A percentile compares a stretch with the other conserved stretches of the same genome.
These are phyloP conservation scores for Salvelinus namaycush DNA, from an alignment of 2,113 vertebrate species.

Conservation along the genomic window DNA sequence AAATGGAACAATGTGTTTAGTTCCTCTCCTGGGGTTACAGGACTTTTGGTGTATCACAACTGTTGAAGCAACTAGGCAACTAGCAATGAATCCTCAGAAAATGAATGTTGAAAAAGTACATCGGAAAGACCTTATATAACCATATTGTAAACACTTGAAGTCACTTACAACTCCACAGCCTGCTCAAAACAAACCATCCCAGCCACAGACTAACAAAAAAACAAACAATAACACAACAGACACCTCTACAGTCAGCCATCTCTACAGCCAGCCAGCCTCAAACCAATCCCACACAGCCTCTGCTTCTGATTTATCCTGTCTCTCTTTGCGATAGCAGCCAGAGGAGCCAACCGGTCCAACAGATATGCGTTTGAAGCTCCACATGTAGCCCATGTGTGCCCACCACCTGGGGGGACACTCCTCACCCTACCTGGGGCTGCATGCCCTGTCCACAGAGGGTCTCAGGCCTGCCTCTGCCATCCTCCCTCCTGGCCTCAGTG, in stretches of 20 bases:
- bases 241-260: conserved; percentile 3
- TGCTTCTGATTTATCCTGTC: conserved; percentile 37
- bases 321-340: conserved; percentile 44
- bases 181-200: conserved; percentile 1
- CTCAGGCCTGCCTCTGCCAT: conserved; percentile 31
- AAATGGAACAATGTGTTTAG: conserved; percentile 1
- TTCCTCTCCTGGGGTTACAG: neutral
- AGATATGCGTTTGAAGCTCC: neutral
- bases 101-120: neutral
- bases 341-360: conserved; percentile 28
- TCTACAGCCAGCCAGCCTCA: conserved; percentile 25
- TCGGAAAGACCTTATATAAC: neutral
- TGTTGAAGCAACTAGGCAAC: neutral
- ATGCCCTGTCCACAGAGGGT: conserved; percentile 36
- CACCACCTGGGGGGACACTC: no score
- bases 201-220: neutral
- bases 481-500: conserved; percentile 52
- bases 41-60: neutral
- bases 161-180: neutral
- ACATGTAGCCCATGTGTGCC: no score
- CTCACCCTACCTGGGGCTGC: conserved; percentile 11
- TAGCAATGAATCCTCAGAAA: neutral
- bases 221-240: neutral
- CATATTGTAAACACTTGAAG: no score
- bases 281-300: conserved; percentile 20